Evolutionary conservation across 1,140 invertebrate genomes (phyloP), one percentile per base, ranked within the genome.

Genomic region (Brachionus koreanus): DNA sequence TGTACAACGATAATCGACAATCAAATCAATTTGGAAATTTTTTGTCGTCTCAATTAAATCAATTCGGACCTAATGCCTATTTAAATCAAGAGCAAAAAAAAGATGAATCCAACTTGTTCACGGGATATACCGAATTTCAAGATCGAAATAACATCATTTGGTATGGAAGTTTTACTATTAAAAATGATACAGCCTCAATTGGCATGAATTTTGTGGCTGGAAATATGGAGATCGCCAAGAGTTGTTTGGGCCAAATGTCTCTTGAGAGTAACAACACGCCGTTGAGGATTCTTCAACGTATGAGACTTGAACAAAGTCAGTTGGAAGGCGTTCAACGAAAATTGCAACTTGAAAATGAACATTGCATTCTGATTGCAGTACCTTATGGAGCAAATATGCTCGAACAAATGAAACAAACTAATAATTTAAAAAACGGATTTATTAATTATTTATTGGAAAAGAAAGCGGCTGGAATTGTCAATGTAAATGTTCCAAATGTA

Each of bases 141-240:
- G 79, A 82, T 25, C 57, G 43, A 23, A 65, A 52, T 23, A 33
- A 39, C 12, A 43, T 96, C 37, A 94, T 96, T 92, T 98, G 95
- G 95, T 94, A 96, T 89, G 95, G 95, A 0, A 87, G 95, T 49
- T 87, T 98, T 83, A 94, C 94, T 0, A 89, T 98, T 10, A 98
- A 98, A 87, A 96, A 94, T 87, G 95, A 97, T 87, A 93, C 94
- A 84, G 95, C 95, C 0, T 94, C 93, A n/a, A 95, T 97, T 19
- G 95, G 96, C 88, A 97, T 97, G 94, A 95, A 96, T 88, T 96
- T 95, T 88, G 94, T 98, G 33, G 94, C 93, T 84, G 95, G 95
- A n/a, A 96, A 94, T 90, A 43, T 63, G 25, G 67, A 83, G 12
- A 79, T 83, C 37, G 42, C 83, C 2, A 75, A 77, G 29, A 43